Base-by-base conservation (phyloP, 1,140 invertebrate species). In the Drosophila teissieri region DNA sequence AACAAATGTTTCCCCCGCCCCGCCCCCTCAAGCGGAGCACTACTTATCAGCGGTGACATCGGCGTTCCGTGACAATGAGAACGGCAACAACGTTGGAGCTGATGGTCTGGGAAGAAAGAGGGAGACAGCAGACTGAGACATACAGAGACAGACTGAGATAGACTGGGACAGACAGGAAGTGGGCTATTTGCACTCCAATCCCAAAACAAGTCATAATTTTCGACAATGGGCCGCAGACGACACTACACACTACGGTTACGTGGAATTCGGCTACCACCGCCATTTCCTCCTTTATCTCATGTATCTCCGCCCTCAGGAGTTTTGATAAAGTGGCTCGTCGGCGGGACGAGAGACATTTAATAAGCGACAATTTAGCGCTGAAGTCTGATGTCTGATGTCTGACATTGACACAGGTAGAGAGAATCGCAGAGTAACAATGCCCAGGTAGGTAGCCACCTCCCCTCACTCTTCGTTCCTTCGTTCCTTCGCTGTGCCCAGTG, bases 171-270 rank as follows among this genome's bases (percentile, higher is more conserved):
- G 78, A 80, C 84, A 89, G 84, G 84, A 89, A 89, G 84, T 89
- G 64, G 80, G 85, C 84, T 89, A 89, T 89, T 89, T 89, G 84
- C 85, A 89, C 84, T 84, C 88, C 69, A 42, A 70, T 49, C 68
- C 65, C 65, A 72, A 90, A 89, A 89, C 84, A 89, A 89, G 85
- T 89, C 84, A 89, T 89, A 89, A 89, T 89, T 89, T 89, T 89
- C 85, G 84, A 82, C 76, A 88, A 76, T 74, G 54, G 53, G 19
- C 57, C 57, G 42, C 56, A 61, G 69, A 72, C 55, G 80, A 84
- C 81, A 73, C 55, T 48, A 34, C 54, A 84, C 81, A 73, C 55
- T 48, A 34, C 54, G 54, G 77, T 80, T 89, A 84, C 80, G 73
- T 80, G 76, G 84, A 89, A 88, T 89, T 83, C 40, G 40, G 60